These are phyloP conservation scores for Sinonovacula constricta DNA, from an alignment of 1,140 invertebrate genomes.

Conservation along the genomic window DNA sequence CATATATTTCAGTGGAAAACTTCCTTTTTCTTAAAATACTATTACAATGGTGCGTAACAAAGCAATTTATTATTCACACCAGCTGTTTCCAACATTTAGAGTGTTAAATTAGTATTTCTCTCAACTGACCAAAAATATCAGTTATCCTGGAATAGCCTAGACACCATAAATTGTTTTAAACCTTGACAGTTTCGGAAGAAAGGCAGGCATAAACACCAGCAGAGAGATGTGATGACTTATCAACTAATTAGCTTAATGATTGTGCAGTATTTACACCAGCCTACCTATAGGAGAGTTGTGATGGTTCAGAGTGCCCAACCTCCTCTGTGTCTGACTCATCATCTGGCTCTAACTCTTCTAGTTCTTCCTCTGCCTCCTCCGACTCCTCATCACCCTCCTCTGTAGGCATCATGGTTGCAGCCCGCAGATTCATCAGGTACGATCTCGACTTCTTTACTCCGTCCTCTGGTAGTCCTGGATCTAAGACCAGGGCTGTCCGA, in stretches of 20 bases:
- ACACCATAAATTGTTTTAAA: neutral
- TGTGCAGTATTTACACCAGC: neutral
- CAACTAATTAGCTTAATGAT: neutral
- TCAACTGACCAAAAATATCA: too few relatives aligned
- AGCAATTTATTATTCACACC: too few relatives aligned
- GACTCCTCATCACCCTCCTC: constrained; percentile 58
- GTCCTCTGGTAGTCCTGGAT: constrained; percentile 72
- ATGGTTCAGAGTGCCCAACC: constrained; percentile 61
- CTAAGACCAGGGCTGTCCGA: constrained; percentile 71
- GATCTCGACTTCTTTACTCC: constrained; percentile 70
- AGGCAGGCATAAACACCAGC: neutral
- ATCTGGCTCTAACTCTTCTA: constrained; percentile 52
- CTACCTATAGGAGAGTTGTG: constrained; percentile 71
- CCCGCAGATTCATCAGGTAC: constrained; percentile 67
- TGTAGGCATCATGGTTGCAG: constrained; percentile 49
- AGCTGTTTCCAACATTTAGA: too few relatives aligned
- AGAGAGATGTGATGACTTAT: neutral
- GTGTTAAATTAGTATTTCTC: too few relatives aligned
- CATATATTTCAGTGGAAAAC: too few relatives aligned
- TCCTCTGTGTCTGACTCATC: constrained; percentile 58
- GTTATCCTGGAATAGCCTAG: neutral
- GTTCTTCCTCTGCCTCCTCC: constrained; percentile 55
- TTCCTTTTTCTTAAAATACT: too few relatives aligned
- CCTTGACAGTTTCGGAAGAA: neutral
- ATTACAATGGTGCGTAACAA: too few relatives aligned